These are phyloP conservation scores for Drosophila asahinai DNA, from an alignment of 1,140 invertebrate genomes.

Conservation along the genomic window DNA sequence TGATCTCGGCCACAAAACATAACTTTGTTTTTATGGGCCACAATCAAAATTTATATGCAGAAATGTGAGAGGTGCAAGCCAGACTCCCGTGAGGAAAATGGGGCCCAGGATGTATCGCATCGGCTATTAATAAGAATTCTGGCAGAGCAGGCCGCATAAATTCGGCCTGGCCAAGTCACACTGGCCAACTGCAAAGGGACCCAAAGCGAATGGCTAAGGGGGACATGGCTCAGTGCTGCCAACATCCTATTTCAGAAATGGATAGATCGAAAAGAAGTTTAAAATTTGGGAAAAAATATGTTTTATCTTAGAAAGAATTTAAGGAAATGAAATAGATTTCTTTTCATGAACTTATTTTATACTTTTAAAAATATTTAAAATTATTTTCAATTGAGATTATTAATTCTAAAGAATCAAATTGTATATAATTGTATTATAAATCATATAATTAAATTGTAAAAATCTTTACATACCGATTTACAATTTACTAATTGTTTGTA, in stretches of 20 bases:
- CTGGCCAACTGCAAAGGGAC: slow-evolving; percentile 9
- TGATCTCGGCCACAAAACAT: slow-evolving; percentile 41
- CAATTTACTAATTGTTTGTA: too few species aligned
- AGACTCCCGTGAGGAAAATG: background rate
- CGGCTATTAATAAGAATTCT: slow-evolving; percentile 64
- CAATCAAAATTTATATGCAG: slow-evolving; percentile 61
- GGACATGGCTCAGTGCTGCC: background rate
- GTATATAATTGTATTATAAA: too few species aligned
- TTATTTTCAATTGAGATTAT: too few species aligned
- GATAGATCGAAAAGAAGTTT: background rate
- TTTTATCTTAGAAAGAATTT: too few species aligned
- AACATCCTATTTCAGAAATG: too few species aligned
- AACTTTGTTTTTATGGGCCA: slow-evolving; percentile 47
- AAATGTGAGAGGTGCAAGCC: slow-evolving; percentile 22
- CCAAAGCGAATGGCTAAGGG: slow-evolving; percentile 13
- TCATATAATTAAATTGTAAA: too few species aligned
- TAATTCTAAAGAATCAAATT: too few species aligned
- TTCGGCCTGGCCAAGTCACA: slow-evolving; percentile 14
- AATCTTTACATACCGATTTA: too few species aligned
- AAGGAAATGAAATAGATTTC: too few species aligned
- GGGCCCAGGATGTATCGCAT: slow-evolving; percentile 44
- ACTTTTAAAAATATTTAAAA: background rate
- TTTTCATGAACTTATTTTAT: too few species aligned
- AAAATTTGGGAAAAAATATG: background rate
- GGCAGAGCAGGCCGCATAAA: slow-evolving; percentile 39